Conservation (phyloP, 2,888 invertebrate species). For the Conistra vaccinii region DNA sequence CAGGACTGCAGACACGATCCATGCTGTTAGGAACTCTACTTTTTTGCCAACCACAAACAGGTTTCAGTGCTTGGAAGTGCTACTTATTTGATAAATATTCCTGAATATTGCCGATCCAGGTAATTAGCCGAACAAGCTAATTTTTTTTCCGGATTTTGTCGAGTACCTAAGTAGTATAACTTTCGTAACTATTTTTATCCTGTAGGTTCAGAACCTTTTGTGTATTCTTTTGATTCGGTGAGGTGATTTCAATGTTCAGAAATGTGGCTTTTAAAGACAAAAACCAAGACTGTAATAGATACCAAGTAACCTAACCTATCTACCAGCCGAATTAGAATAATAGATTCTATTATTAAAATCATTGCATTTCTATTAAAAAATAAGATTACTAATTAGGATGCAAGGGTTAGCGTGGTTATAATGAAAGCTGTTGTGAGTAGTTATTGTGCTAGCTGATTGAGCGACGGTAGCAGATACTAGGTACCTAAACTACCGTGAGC, state of each 20-base stretch:
- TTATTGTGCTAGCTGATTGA: background rate
- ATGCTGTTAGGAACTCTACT: background rate
- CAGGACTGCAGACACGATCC: background rate
- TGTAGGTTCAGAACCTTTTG: background rate
- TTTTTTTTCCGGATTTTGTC: background rate
- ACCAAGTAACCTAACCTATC: background rate
- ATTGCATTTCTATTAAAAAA: background rate
- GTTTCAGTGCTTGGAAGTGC: conserved; percentile 16
- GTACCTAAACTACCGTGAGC: background rate
- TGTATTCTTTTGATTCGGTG: background rate
- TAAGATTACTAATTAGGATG: background rate
- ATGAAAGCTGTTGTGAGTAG: background rate
- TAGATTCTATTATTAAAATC: background rate
- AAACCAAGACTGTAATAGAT: background rate
- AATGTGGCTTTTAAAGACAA: background rate
- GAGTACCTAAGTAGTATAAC: no score
- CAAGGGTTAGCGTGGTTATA: background rate
- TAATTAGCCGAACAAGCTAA: no score
- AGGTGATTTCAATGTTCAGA: background rate
- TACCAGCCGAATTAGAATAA: background rate
- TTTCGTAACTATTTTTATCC: background rate
- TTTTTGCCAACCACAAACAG: conserved; percentile 36
- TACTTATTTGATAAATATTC: conserved; percentile 2
- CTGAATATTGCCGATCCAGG: background rate
- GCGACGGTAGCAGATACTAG: background rate